Evolutionary conservation across 2,797 vertebrate species (phyloP), one percentile per base, ranked within the genome.

Genomic region (Eleutherodactylus coqui): DNA sequence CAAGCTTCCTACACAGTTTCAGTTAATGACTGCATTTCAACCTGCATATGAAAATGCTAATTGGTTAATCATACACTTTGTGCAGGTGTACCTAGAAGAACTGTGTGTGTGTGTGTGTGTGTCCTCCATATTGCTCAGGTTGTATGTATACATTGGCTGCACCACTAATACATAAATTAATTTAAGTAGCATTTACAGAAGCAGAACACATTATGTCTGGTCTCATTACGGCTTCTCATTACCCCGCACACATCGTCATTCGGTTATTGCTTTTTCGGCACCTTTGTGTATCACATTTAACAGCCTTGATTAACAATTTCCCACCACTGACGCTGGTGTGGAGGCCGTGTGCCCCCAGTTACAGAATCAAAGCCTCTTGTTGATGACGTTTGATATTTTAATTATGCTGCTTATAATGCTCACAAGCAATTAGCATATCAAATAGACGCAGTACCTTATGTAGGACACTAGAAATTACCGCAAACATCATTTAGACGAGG

Each of bases 341-440:
- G 76, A 27, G 67, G 49, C 45, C 41, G 34, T 29, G 67, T 73
- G 64, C 80, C 80, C 49, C 21, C 16, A 53, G 53, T 13, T 27
- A 73, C 49, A 21, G 45, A 38, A 82, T 43, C 14, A 58, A 72
- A 53, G 24, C n/a, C 17, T 53, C n/a, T 29, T n/a, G 36, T 13
- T 73, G 67, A 82, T 58, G n/a, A 73, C 45, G 75, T 73, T 41
- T 72, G 34, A 82, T 73, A 82, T 58, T 73, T 58, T 58, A 73
- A 73, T 73, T 51, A 82, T 14, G 51, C 19, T 49, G 24, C n/a
- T 36, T 36, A 24, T 67, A 69, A 10, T 43, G 34, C 43, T 73
- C 24, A n/a, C 24, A 27, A 73, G 29, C 36, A 82, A 72, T 82
- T 82, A 32, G 21, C 34, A 51, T 47, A 38, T 43, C 34, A 73